Base-by-base conservation (phyloP, 2,888 invertebrate species). In the Creontiades dilutus region DNA sequence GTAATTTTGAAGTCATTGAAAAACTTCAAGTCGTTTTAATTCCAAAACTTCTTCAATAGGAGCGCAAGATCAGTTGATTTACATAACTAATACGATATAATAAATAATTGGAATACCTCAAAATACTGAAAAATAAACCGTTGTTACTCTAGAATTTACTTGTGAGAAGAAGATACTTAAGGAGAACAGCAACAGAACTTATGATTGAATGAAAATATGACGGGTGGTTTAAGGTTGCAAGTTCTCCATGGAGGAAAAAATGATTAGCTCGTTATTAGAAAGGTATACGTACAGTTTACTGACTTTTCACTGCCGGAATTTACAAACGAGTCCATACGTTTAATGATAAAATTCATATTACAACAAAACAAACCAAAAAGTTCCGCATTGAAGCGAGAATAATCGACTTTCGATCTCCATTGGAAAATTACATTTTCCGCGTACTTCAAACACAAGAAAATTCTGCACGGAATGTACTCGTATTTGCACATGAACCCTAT, bases 41-140 rank as follows among this genome's bases (percentile, higher is more conserved):
- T 37, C 37, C n/a, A 7, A 37, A 37, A 37, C 7, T 37, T 37
- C 37, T 2, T 37, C 37, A 37, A 37, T 37, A 37, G 37, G 37
- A 37, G 37, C 37, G 7, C 37, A 37, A 4, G 37, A 37, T 37
- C 37, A 37, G 37, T 37, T 37, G 37, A 37, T 37, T 7, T 37
- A 16, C 57, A 0, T 16, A 57, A 16, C 12, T 7, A 57, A 14
- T 16, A 7, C n/a, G 5, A 57, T n/a, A 57, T 57, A 0, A 57
- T 57, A 16, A 57, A 68, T 23, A 27, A 68, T 68, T 23, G 23
- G 27, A 5, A 68, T 68, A 23, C 27, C 23, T 7, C 9, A 12
- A 68, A 68, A 23, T 68, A 68, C 68, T 68, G 23, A 68, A 23
- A n/a, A 68, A 68, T 52, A 52, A 37, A 68, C 68, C 9, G 23